These are phyloP conservation scores for Junonia oenone DNA, from an alignment of 2,888 invertebrate genomes.

Conservation along the genomic window DNA sequence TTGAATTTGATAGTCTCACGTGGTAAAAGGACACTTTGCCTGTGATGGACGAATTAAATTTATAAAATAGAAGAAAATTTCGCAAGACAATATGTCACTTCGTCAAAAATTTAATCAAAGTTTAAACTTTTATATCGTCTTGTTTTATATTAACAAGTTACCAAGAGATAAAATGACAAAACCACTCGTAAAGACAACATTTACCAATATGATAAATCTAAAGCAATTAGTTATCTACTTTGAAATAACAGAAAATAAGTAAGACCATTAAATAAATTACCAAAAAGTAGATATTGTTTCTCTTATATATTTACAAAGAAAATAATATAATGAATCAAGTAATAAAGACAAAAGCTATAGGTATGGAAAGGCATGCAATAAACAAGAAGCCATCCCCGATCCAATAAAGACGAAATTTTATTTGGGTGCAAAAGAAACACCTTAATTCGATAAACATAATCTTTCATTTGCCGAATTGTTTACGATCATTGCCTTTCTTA, in stretches of 20 bases:
- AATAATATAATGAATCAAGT: not conserved
- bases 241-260: not conserved
- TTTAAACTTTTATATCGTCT: not conserved
- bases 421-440: conserved; percentile 57
- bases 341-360: conserved; percentile 26
- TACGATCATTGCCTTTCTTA: conserved; percentile 49
- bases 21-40: conserved; percentile 60
- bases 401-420: conserved; percentile 67
- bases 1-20: conserved; percentile 42
- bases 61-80: conserved; percentile 41
- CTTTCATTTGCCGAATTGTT: conserved; percentile 73
- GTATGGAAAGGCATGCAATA: conserved; percentile 32
- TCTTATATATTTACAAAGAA: not conserved
- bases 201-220: too few species aligned
- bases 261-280: not conserved
- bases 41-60: conserved; percentile 58
- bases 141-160: not conserved
- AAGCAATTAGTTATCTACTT: too few species aligned
- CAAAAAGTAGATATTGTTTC: not conserved
- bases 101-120: conserved; percentile 15
- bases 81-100: conserved; percentile 14
- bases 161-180: not conserved
- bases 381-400: conserved; percentile 55
- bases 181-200: not conserved
- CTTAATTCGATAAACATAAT: conserved; percentile 76